These are phyloP conservation scores for Sweltsa coloradensis DNA, from an alignment of 1,140 invertebrate species.

Conservation along the genomic window DNA sequence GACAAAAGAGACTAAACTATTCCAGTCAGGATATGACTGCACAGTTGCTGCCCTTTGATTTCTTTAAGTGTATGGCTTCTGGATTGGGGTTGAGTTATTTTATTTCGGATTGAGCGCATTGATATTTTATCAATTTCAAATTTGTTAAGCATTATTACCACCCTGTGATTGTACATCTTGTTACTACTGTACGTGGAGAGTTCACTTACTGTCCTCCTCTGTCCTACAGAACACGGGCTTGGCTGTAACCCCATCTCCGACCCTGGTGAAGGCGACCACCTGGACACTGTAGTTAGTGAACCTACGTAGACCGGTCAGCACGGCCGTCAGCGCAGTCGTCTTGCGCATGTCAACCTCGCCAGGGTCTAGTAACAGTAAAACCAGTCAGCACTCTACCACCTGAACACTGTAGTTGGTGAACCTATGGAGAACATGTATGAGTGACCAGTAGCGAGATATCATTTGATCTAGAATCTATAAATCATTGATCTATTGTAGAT, in stretches of 20 bases:
- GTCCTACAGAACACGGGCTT: conserved; percentile 76
- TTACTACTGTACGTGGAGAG: conserved; percentile 15
- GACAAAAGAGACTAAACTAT: no score
- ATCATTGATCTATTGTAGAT: no score
- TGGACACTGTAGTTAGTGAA: conserved; percentile 92
- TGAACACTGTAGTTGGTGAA: conserved; percentile 90
- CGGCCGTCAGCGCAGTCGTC: conserved; percentile 51
- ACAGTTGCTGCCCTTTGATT: no score
- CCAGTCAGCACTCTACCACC: conserved; percentile 51
- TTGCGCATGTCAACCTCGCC: conserved; percentile 30
- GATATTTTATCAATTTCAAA: conserved; percentile 10
- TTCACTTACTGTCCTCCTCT: conserved; percentile 69
- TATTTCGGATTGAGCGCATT: conserved; percentile 7
- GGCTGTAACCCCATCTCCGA: conserved; percentile 77
- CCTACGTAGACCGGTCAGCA: conserved; percentile 55
- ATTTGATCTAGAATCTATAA: no score
- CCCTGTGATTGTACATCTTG: no score
- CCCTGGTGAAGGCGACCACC: conserved; percentile 73
- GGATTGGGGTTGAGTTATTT: no score
- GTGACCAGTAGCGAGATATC: not conserved
- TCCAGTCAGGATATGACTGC: no score
- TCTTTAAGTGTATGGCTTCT: no score
- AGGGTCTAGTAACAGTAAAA: no score
- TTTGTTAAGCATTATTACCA: conserved; percentile 1
- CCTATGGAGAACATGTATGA: conserved; percentile 49